phyloP scores from a whole-genome alignment of 2,888 invertebrate species.

The Mermis nigrescens region DNA sequence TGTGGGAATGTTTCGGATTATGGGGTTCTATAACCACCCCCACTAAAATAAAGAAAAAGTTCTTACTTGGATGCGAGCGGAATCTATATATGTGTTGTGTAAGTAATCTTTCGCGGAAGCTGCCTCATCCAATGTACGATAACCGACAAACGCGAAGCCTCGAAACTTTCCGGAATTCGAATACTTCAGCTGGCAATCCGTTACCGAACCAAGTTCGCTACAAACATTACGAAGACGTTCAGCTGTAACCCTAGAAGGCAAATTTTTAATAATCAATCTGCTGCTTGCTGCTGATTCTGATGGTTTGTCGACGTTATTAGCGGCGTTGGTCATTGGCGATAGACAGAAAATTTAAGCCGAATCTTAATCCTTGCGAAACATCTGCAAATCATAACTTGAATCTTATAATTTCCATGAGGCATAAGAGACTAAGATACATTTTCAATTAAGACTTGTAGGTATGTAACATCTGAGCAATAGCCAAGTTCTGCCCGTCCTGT shows the following conservation, averaged over 20 bases:
- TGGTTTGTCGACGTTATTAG: background rate
- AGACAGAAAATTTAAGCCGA: background rate
- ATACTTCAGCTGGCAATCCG: conserved; percentile 79
- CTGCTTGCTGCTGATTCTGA: background rate
- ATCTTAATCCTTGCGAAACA: no score
- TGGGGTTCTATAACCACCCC: background rate
- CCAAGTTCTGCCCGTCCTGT: no score
- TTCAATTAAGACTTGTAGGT: no score
- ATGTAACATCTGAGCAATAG: no score
- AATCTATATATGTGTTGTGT: conserved; percentile 62
- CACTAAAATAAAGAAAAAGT: conserved; percentile 6
- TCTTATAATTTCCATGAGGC: no score
- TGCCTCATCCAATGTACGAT: conserved; percentile 58
- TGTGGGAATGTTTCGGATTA: no score
- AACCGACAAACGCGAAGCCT: conserved; percentile 81
- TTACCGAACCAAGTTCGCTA: conserved; percentile 39
- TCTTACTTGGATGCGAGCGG: conserved; percentile 53
- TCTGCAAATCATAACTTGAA: no score
- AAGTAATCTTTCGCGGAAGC: conserved; percentile 54
- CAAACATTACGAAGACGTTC: conserved; percentile 4
- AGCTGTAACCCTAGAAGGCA: background rate
- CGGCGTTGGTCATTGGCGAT: background rate
- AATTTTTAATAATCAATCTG: conserved; percentile 7
- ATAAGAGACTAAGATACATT: conserved; percentile 42
- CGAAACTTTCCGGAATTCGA: conserved; percentile 75